Base-by-base conservation (phyloP, 2,797 vertebrate species). In the Apodemus agrarius region DNA sequence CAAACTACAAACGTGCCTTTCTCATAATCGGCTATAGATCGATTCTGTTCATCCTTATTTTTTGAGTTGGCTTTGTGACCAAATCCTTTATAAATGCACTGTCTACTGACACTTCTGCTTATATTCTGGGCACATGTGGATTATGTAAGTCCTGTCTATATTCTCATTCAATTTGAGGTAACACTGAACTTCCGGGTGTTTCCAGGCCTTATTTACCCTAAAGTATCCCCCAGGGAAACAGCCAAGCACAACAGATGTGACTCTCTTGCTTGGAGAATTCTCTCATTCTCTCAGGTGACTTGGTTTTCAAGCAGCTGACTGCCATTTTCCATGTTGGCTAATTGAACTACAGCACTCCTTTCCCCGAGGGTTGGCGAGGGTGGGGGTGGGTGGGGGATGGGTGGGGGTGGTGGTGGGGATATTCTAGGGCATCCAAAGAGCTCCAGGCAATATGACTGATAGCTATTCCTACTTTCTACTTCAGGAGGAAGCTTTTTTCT, bases 111-210 rank as follows among this genome's bases (percentile, higher is more conserved):
- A 3, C 89, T 43, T 72, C 61, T 37, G 49, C 74, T 49, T 69
- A 75, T 75, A 69, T 46, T 84, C 93, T 93, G 91, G 63, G 22
- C 89, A 74, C 80, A 29, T 59, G 75, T 84, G 43, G 29, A 92
- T 52, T 92, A 94, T 74, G 43, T 94, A 49, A 80, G 63, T 37
- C 78, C 10, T 96, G 94, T 80, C 61, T 78, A 12, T 90, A 21
- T 63, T 89, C 22, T 75, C 67, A 69, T 16, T 76, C 82, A 80
- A 52, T 79, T 88, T 92, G 13, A 31, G 46, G 2, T 81, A 85
- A 59, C 17, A 16, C n/a, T 86, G 46, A 61, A 74, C 46, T 89
- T 52, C 49, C 92, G 46, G n/a, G 22, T 89, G 21, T 91, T 84
- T 85, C 37, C 16, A 81, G 65, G 14, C 9, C 59, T 67, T 78